Percentiles rank a stretch among this genome's conserved stretches.
Conservation (phyloP, 2,113 vertebrate species). For the Manacus vitellinus region DNA sequence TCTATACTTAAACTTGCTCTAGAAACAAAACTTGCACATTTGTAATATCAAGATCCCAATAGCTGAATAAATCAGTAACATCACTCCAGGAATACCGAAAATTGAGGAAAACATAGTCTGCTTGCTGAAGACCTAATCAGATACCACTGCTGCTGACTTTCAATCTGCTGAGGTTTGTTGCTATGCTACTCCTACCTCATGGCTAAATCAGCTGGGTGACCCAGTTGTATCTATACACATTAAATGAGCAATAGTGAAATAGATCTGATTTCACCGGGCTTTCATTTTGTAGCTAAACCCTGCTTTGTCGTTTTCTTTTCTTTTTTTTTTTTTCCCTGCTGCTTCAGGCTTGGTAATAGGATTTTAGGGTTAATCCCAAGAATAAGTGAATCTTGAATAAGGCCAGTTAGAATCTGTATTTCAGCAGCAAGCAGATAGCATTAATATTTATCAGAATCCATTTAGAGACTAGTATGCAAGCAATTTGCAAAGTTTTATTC, state of each 20-base stretch:
- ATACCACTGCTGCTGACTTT: constrained; percentile 2
- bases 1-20: background rate
- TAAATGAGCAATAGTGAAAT: constrained; percentile 66
- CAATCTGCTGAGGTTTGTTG: constrained; percentile 42
- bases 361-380: constrained; percentile 56
- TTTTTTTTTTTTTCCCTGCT: background rate
- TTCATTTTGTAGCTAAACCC: constrained; percentile 47
- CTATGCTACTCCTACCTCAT: constrained; percentile 46
- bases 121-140: constrained; percentile 9
- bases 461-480: background rate
- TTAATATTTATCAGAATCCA: constrained; percentile 30
- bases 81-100: background rate
- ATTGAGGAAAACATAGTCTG: background rate
- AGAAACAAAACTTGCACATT: background rate
- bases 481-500: constrained; percentile 10
- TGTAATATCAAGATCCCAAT: background rate
- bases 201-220: constrained; percentile 65
- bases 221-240: constrained; percentile 67
- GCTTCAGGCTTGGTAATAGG: constrained; percentile 39
- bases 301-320: constrained; percentile 10
- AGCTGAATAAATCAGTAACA: background rate
- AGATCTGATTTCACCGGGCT: constrained; percentile 59
- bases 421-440: background rate
- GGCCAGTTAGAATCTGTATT: background rate
- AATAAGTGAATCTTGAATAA: constrained; percentile 41